phyloP scores from a whole-genome alignment of 2,888 invertebrate species.

The Melanchra persicariae region DNA sequence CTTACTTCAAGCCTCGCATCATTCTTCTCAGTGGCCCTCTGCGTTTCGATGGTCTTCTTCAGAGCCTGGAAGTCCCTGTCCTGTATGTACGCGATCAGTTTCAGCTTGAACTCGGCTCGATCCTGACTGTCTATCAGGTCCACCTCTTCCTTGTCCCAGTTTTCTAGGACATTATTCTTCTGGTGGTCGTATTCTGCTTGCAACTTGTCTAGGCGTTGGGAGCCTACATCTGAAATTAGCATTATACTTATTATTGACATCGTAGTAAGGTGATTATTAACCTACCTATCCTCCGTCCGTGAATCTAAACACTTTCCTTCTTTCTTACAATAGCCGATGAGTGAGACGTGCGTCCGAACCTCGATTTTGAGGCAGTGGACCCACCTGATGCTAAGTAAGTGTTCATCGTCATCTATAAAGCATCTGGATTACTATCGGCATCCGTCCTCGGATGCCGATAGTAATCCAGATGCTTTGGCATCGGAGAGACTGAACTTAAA shows the following conservation, averaged over 20 bases:
- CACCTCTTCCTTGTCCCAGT: conserved; percentile 90
- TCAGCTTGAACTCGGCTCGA: conserved; percentile 90
- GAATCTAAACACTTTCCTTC: background rate
- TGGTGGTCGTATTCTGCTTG: conserved; percentile 90
- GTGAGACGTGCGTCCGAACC: too few relatives aligned
- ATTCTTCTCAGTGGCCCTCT: conserved; percentile 83
- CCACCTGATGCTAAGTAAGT: too few relatives aligned
- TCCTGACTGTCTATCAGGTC: conserved; percentile 88
- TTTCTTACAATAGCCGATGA: background rate
- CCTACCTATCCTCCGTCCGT: background rate
- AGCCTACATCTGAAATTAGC: conserved; percentile 87
- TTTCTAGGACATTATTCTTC: conserved; percentile 89
- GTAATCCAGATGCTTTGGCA: too few relatives aligned
- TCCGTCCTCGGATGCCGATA: too few relatives aligned
- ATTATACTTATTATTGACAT: background rate
- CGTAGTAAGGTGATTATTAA: background rate
- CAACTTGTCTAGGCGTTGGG: conserved; percentile 90
- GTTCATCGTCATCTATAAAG: too few relatives aligned
- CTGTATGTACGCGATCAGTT: conserved; percentile 91
- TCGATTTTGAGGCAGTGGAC: too few relatives aligned
- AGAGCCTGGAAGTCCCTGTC: conserved; percentile 81
- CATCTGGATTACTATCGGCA: too few relatives aligned
- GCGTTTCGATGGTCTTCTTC: conserved; percentile 76
- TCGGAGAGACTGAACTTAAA: too few relatives aligned
- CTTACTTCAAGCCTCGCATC: conserved; percentile 85